A percentile compares a stretch with the other conserved stretches of the same genome.
phyloP scores from a whole-genome alignment of 2,113 vertebrate species.

The Eudyptes chrysolophus region DNA sequence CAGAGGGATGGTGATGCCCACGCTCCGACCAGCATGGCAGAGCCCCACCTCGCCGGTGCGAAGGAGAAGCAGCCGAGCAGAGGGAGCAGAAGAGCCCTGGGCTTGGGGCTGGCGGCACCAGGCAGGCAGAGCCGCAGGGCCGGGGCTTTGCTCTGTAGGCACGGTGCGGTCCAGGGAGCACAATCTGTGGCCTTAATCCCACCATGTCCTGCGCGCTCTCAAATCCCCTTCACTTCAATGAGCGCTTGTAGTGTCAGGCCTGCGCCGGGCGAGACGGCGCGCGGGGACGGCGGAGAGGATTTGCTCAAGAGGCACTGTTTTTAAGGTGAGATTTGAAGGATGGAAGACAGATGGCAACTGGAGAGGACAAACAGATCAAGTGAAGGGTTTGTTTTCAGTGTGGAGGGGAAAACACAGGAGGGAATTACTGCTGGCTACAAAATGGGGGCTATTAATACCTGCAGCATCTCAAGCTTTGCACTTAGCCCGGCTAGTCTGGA shows the following conservation, averaged over 20 bases:
- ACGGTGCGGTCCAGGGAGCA: neutral
- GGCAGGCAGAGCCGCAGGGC: neutral
- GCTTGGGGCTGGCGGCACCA: neutral
- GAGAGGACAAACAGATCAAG: slow-evolving; percentile 53
- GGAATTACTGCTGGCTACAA: neutral
- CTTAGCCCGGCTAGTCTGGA: neutral
- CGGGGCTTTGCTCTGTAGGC: neutral
- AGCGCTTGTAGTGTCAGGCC: neutral
- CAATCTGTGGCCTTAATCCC: slow-evolving; percentile 61
- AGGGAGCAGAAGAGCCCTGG: neutral
- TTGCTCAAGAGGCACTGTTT: slow-evolving; percentile 53
- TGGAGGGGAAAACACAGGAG: neutral
- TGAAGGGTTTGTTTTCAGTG: slow-evolving; percentile 49
- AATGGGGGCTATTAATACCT: slow-evolving; percentile 9
- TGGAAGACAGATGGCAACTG: slow-evolving; percentile 63
- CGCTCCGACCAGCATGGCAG: accelerated
- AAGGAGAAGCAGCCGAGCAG: neutral
- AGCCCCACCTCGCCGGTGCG: accelerated
- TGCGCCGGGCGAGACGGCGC: slow-evolving; percentile 4
- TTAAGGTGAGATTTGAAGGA: slow-evolving; percentile 64
- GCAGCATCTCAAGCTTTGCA: neutral
- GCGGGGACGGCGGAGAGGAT: slow-evolving; percentile 18
- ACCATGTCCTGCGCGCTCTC: slow-evolving; percentile 20
- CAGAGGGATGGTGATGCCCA: neutral
- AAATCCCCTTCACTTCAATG: slow-evolving; percentile 48